Base-by-base conservation (phyloP, 2,797 vertebrate species). In the Pachyuromys duprasi region DNA sequence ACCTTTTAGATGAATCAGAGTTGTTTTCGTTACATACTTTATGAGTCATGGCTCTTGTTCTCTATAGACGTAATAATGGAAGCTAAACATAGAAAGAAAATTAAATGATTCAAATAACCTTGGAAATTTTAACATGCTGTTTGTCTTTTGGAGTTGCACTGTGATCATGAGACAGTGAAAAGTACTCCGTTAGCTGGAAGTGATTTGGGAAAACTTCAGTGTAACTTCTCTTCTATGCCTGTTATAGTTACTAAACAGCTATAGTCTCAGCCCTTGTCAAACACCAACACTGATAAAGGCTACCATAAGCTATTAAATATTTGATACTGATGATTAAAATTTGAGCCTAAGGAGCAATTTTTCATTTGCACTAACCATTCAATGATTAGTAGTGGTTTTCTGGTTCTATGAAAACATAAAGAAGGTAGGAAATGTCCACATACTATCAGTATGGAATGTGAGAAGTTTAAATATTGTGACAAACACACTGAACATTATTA, bases 1-100 rank as follows among this genome's bases (percentile, higher is more conserved):
- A 82, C 26, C 60, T 82, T 94, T 55, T 92, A 90, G 62, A 98
- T 98, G 92, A 97, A 83, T 97, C 96, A 95, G 70, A 96, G 45
- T 45, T 72, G 69, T 88, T 95, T 92, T 81, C 31, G 14, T 87
- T 95, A 94, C 62, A 91, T 87, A 87, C 33, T 49, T 90, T 91
- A 93, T 97, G 91, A 97, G 69, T 95, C 84, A 96, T 80, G 33
- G 86, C 28, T 90, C 72, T 95, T 94, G 33, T 94, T 94, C 42
- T 96, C 83, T 91, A 31, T 94, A 55, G 76, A 90, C 42, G n/a
- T 91, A 89, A 93, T 91, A 70, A 78, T 12, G 88, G 86, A 86
- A 94, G 89, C 22, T 82, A 82, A 93, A 92, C 83, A 45, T 60
- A 5, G 11, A 13, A 63, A 33, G 5, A 57, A 63, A n/a, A 39